Evolutionary conservation across 1,140 invertebrate genomes (phyloP), one percentile per base, ranked within the genome.

Genomic region (Megathymus violae): DNA sequence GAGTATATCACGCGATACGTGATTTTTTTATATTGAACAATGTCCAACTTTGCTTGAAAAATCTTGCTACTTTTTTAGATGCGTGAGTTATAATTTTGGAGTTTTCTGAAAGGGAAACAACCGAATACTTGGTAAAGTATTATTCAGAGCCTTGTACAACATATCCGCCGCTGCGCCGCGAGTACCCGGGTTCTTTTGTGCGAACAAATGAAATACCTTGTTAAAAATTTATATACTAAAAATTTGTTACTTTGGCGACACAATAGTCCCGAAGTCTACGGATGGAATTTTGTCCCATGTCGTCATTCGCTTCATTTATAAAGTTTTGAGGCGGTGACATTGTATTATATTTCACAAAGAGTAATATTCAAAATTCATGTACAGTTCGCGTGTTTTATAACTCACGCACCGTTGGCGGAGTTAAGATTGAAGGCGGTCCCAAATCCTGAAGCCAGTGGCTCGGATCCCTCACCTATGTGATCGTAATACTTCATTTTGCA

Each of bases 401-500:
- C 15, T 34, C 41, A 44, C 16, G 16, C 41, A 58, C 16, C 38
- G n/a, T 38, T n/a, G 4, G n/a, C 14, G 27, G 27, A 59, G 54
- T 60, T 60, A 51, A 59, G 41, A 62, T 60, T 16, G 71, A 71
- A 72, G 76, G 67, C 59, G 58, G 62, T 68, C 51, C 19, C 62
- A 59, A 56, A 72, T 69, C 62, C 65, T 66, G 70, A 78, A 78
- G 67, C 72, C 70, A 67, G 67, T 64, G 46, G 64, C 58, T 71
- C 69, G 56, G 65, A 86, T 83, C 67, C 52, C 60, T 82, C 72
- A 80, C 72, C 59, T 67, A 64, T 62, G 48, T 56, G 68, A 75
- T 75, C 67, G 73, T 64, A 70, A 81, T 81, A 76, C 79, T 85
- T 87, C 76, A 87, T 85, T 82, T 82, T 73, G 70, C 75, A 82